Evolutionary conservation across 2,888 invertebrate species (phyloP).

Genomic region (Timandra comae): DNA sequence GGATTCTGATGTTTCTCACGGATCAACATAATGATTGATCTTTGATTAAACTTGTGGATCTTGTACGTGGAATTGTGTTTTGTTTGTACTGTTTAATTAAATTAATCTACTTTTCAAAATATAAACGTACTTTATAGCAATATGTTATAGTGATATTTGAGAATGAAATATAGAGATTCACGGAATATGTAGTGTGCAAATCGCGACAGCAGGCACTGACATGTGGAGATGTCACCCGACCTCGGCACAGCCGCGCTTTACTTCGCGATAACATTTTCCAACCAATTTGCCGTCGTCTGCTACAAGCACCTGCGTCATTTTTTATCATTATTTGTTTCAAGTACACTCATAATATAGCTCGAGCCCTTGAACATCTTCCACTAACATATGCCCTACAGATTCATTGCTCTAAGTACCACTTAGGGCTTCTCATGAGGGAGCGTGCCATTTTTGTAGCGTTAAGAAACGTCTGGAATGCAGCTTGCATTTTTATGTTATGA

Average conservation of each 20-base stretch:
- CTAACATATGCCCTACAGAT: constrained; percentile 49
- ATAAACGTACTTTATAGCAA: constrained; percentile 7
- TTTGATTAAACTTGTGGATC: constrained; percentile 21
- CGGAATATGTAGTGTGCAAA: constrained; percentile 10
- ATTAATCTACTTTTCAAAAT: neutral
- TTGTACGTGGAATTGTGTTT: constrained; percentile 16
- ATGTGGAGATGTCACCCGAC: constrained; percentile 46
- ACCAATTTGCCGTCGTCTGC: constrained; percentile 41
- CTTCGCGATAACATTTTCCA: constrained; percentile 46
- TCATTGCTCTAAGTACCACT: constrained; percentile 42
- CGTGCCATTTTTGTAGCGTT: constrained; percentile 35
- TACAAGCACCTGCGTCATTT: constrained; percentile 47
- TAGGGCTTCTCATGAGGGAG: constrained; percentile 31
- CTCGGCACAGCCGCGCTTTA: constrained; percentile 24
- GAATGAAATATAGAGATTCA: neutral
- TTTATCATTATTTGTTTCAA: constrained; percentile 46
- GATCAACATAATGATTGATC: constrained; percentile 24
- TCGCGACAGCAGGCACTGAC: constrained; percentile 43
- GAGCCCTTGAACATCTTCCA: constrained; percentile 36
- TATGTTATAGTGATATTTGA: no score
- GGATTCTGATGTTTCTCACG: constrained; percentile 19
- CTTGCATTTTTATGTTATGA: constrained; percentile 41
- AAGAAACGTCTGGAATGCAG: constrained; percentile 32
- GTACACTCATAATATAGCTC: constrained; percentile 45
- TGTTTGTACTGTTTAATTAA: no score